phyloP scores from a whole-genome alignment of 1,140 invertebrate genomes.

The Theocolax elegans region DNA sequence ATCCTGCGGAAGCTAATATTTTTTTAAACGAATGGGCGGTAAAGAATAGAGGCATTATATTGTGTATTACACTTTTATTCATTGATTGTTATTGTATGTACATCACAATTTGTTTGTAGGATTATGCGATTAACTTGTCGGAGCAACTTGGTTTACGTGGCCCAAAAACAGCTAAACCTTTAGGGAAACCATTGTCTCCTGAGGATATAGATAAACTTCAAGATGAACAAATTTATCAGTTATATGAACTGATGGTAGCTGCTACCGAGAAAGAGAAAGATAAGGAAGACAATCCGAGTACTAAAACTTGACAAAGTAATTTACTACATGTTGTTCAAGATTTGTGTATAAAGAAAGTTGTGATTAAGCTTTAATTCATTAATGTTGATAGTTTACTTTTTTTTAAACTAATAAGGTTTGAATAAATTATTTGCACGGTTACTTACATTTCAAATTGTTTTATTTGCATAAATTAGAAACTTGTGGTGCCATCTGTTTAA shows the following conservation, averaged over 20 bases:
- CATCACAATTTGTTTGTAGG: slow-evolving; percentile 66
- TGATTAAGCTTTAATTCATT: too few relatives aligned
- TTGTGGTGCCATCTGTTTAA: too few relatives aligned
- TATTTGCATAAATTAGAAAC: too few relatives aligned
- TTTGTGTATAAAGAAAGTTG: too few relatives aligned
- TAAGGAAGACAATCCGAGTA: slow-evolving; percentile 10
- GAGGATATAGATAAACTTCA: slow-evolving; percentile 77
- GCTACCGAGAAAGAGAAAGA: slow-evolving; percentile 61
- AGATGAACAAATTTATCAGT: slow-evolving; percentile 83
- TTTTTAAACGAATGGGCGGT: slow-evolving; percentile 94
- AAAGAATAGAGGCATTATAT: too few relatives aligned
- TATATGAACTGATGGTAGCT: slow-evolving; percentile 85
- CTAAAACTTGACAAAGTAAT: not conserved
- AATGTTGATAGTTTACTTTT: too few relatives aligned
- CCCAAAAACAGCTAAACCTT: slow-evolving; percentile 66
- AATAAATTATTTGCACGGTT: too few relatives aligned
- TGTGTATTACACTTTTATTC: too few relatives aligned
- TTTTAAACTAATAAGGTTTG: too few relatives aligned
- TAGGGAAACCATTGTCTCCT: slow-evolving; percentile 73
- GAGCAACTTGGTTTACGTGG: slow-evolving; percentile 77
- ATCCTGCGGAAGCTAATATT: slow-evolving; percentile 74
- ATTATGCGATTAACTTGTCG: slow-evolving; percentile 79
- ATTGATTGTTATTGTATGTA: too few relatives aligned
- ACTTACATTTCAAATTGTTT: too few relatives aligned
- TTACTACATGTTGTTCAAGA: too few relatives aligned